These are phyloP conservation scores for Aptenodytes patagonicus DNA, from an alignment of 2,113 vertebrate genomes.

Conservation along the genomic window DNA sequence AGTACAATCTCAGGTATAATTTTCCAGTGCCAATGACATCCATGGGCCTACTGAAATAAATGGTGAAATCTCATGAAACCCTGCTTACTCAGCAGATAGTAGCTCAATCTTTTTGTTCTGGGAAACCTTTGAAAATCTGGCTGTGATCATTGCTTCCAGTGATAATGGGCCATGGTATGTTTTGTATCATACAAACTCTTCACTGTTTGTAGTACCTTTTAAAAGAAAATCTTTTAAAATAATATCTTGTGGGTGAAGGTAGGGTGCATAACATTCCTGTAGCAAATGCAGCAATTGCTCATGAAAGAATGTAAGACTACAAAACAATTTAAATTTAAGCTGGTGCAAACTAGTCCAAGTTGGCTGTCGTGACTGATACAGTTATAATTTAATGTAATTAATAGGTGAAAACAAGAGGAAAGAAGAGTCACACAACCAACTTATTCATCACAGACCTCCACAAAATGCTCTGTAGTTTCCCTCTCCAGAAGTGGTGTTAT, in stretches of 20 bases:
- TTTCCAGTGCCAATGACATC: neutral
- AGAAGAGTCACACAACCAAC: neutral
- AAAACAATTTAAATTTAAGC: neutral
- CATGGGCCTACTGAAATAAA: neutral
- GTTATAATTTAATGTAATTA: neutral
- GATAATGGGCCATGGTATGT: accelerated
- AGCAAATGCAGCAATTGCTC: neutral
- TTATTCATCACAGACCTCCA: neutral
- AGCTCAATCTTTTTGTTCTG: neutral
- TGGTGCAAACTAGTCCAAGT: neutral
- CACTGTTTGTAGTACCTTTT: neutral
- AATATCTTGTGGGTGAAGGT: neutral
- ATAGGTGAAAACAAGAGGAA: neutral
- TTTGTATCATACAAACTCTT: neutral
- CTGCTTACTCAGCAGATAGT: neutral
- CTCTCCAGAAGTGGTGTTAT: neutral
- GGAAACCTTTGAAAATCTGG: neutral
- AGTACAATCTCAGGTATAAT: neutral
- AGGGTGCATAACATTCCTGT: neutral
- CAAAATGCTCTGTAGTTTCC: neutral
- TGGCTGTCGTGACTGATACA: neutral
- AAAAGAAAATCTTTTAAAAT: neutral
- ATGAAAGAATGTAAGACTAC: neutral
- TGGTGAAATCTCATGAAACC: neutral
- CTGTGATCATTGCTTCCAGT: neutral